Evolutionary conservation across 2,113 vertebrate species (phyloP).

Genomic region (Maccullochella peelii): DNA sequence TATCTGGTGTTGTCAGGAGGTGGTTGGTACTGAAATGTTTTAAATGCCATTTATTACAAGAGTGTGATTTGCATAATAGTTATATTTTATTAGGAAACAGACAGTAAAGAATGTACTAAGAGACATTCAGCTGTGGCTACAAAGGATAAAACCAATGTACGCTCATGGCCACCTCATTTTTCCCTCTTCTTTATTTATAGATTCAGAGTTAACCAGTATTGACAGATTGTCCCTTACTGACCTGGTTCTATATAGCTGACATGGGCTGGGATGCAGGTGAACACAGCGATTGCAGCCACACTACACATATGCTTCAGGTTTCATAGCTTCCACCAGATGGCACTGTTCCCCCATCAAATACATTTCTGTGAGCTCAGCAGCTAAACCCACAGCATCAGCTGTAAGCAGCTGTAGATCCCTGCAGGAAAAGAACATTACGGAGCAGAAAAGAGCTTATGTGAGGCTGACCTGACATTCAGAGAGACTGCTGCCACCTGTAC

Average conservation of each 20-base stretch:
- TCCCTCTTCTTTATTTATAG: conserved; percentile 3
- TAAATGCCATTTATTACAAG: neutral
- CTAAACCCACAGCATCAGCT: neutral
- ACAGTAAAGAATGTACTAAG: neutral
- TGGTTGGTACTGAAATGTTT: neutral
- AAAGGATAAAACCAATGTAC: neutral
- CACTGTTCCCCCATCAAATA: conserved; percentile 37
- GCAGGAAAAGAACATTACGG: neutral
- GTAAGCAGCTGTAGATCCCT: neutral
- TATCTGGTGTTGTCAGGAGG: neutral
- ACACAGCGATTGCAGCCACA: neutral
- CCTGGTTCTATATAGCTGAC: neutral
- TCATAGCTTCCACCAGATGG: conserved; percentile 48
- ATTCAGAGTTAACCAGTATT: conserved; percentile 18
- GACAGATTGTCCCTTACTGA: conserved; percentile 23
- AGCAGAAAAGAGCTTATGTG: neutral
- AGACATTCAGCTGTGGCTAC: neutral
- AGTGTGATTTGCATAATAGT: conserved; percentile 2
- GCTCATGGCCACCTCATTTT: neutral
- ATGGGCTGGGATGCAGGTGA: neutral
- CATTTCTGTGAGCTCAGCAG: neutral
- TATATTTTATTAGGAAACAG: neutral
- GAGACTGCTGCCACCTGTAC: neutral
- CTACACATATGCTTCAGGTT: neutral
- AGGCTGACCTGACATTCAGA: conserved; percentile 83